Evolutionary conservation across 2,888 invertebrate genomes (phyloP).

Genomic region (Acanthopleura granulata): DNA sequence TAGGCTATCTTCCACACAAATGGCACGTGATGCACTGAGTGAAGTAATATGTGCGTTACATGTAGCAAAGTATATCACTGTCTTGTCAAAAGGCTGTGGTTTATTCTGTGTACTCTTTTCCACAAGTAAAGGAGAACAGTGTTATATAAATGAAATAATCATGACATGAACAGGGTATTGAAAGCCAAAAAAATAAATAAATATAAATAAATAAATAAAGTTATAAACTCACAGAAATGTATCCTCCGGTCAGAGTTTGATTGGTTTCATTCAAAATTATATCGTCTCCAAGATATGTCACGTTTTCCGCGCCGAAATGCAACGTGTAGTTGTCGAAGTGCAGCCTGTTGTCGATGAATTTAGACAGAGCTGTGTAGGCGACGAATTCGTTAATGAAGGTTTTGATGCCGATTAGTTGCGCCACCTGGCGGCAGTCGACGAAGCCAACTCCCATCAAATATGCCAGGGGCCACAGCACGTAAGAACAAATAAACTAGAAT

Average conservation of each 20-base stretch:
- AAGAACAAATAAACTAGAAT: constrained; percentile 78
- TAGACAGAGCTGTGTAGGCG: constrained; percentile 81
- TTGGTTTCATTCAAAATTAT: constrained; percentile 38
- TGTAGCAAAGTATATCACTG: too few relatives aligned
- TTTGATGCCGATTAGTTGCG: constrained; percentile 88
- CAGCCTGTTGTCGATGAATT: constrained; percentile 44
- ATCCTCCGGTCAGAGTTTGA: constrained; percentile 41
- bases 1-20: too few relatives aligned
- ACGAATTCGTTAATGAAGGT: constrained; percentile 93
- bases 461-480: constrained; percentile 90
- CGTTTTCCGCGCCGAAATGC: constrained; percentile 29
- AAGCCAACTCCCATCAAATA: constrained; percentile 83
- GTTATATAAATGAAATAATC: too few relatives aligned
- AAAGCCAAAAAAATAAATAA: too few relatives aligned
- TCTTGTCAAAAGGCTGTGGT: too few relatives aligned
- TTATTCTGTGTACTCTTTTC: too few relatives aligned
- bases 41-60: too few relatives aligned
- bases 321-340: constrained; percentile 35
- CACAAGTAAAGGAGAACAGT: too few relatives aligned
- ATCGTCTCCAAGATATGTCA: constrained; percentile 37
- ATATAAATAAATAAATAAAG: too few relatives aligned
- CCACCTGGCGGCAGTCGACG: constrained; percentile 82
- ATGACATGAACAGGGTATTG: too few relatives aligned
- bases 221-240: constrained; percentile 42
- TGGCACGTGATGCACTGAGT: too few relatives aligned